A percentile compares a stretch with the other conserved stretches of the same genome.
Conservation (phyloP, 2,888 invertebrate genomes). For the Cheilosia soror region DNA sequence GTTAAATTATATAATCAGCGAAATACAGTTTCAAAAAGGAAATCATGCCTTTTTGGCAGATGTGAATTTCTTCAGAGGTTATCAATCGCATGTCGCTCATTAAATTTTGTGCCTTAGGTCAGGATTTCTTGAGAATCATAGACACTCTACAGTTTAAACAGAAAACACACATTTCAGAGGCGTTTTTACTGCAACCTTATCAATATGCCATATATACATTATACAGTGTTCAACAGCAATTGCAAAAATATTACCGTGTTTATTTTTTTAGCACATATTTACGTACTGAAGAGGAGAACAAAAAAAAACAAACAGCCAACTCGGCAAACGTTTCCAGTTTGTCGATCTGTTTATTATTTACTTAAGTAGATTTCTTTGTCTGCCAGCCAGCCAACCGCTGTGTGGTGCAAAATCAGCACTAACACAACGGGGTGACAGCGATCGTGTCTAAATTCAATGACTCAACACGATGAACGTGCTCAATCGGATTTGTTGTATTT, state of each 20-base stretch:
- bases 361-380: conserved; percentile 13
- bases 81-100: conserved; percentile 15
- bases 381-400: background rate
- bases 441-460: conserved; percentile 45
- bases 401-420: conserved; percentile 14
- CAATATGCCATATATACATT: background rate
- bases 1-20: background rate
- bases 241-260: background rate
- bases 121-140: conserved; percentile 24
- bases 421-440: conserved; percentile 28
- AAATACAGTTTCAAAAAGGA: background rate
- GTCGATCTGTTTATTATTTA: conserved; percentile 17
- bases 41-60: background rate
- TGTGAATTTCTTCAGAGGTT: conserved; percentile 17
- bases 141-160: background rate
- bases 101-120: conserved; percentile 22
- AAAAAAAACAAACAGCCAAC: conserved; percentile 12
- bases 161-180: background rate
- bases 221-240: background rate
- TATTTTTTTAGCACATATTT: conserved; percentile 16
- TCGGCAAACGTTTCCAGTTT: conserved; percentile 3
- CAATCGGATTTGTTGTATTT: conserved; percentile 1
- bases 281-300: background rate
- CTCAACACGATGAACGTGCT: conserved; percentile 36
- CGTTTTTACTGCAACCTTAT: background rate